These are phyloP conservation scores for Eira barbara DNA, from an alignment of 2,113 vertebrate genomes.

Conservation along the genomic window DNA sequence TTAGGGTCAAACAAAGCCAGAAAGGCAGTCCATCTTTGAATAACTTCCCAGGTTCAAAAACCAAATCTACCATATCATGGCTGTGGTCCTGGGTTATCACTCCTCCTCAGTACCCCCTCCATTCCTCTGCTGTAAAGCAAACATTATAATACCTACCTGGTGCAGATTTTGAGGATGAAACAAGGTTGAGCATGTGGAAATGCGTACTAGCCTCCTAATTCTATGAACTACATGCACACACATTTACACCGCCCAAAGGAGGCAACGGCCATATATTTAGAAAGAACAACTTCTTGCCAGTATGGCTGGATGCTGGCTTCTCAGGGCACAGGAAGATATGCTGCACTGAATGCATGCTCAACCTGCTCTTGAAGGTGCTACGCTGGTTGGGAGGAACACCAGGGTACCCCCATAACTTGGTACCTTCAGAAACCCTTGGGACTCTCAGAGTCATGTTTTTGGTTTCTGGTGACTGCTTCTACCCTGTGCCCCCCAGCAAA, in stretches of 20 bases:
- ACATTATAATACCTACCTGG: conserved; percentile 57
- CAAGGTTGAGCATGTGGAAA: neutral
- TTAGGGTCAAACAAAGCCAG: neutral
- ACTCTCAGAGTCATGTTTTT: neutral
- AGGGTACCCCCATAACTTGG: rapidly evolving
- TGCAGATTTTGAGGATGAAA: neutral
- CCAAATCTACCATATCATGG: neutral
- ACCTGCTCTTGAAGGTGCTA: rapidly evolving
- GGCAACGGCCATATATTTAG: neutral
- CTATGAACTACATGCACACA: neutral
- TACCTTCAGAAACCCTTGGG: neutral
- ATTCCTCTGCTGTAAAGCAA: conserved; percentile 12
- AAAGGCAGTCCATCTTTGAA: neutral
- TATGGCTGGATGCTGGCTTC: neutral
- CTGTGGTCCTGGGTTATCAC: neutral
- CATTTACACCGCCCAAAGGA: rapidly evolving
- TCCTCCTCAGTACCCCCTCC: neutral
- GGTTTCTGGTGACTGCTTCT: neutral
- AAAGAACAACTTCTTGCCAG: neutral
- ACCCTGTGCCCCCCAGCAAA: neutral
- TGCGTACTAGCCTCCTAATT: neutral
- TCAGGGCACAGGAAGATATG: rapidly evolving
- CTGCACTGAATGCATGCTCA: neutral
- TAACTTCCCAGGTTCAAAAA: neutral
- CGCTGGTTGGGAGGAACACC: neutral